Conservation (phyloP, 2,797 vertebrate genomes). For the Mormyrus proboscirostris region DNA sequence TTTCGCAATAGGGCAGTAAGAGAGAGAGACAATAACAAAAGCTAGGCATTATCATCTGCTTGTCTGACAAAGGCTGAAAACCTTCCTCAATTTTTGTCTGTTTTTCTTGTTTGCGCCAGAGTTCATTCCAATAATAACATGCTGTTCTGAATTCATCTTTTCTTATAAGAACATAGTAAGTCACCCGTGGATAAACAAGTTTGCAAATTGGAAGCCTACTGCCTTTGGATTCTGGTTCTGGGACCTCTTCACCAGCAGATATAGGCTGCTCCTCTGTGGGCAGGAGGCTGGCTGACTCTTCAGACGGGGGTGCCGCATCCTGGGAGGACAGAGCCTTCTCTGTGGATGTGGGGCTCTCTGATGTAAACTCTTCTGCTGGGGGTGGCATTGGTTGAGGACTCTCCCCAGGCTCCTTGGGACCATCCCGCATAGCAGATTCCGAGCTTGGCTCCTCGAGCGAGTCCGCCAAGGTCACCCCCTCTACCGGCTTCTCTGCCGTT, state of each 20-base stretch:
- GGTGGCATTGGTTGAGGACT: background rate
- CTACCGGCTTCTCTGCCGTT: slow-evolving; percentile 13
- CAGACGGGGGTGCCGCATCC: background rate
- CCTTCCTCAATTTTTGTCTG: background rate
- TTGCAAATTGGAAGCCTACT: slow-evolving; percentile 20
- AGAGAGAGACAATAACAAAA: background rate
- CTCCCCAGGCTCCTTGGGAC: background rate
- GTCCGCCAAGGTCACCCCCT: background rate
- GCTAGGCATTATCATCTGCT: background rate
- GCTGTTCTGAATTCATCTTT: background rate
- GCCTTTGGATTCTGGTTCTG: slow-evolving; percentile 20
- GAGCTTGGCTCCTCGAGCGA: background rate
- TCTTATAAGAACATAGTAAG: background rate
- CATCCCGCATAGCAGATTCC: background rate
- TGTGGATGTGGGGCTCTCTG: background rate
- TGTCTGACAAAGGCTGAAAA: background rate
- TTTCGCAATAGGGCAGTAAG: background rate
- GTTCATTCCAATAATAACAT: background rate
- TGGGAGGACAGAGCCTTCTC: background rate
- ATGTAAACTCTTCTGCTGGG: background rate
- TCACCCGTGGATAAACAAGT: background rate
- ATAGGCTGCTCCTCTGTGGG: background rate
- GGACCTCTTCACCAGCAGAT: background rate
- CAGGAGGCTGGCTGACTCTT: background rate
- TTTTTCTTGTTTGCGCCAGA: background rate